A percentile compares a stretch with the other conserved stretches of the same genome.
Conservation (phyloP, 2,888 invertebrate genomes). For the Xanthostigma xanthostigma region DNA sequence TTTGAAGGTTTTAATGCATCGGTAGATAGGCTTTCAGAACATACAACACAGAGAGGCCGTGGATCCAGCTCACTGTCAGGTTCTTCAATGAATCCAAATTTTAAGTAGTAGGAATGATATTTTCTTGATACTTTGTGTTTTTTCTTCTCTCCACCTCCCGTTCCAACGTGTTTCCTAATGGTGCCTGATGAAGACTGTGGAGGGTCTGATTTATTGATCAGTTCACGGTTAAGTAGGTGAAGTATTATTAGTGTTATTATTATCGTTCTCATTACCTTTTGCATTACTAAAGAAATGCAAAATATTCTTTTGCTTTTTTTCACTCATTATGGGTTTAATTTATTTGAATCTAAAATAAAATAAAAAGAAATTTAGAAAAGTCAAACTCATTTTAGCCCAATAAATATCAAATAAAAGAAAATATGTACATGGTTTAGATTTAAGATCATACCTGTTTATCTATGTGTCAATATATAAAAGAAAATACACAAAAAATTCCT, state of each 20-base stretch:
- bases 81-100: conserved; percentile 7
- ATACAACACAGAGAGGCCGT: conserved; percentile 9
- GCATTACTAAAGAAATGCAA: conserved; percentile 4
- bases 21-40: conserved; percentile 6
- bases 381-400: conserved; percentile 6
- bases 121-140: conserved; percentile 6
- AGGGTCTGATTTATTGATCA: conserved; percentile 4
- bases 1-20: conserved; percentile 10
- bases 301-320: conserved; percentile 1
- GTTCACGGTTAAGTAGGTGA: conserved; percentile 3
- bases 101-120: conserved; percentile 7
- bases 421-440: conserved; percentile 6
- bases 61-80: conserved; percentile 6
- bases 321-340: conserved; percentile 2
- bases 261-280: conserved; percentile 3
- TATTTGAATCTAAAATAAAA: conserved; percentile 6
- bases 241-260: conserved; percentile 2
- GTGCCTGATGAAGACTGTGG: conserved; percentile 3
- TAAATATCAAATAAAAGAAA: conserved; percentile 6
- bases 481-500: too few relatives aligned
- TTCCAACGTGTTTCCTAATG: conserved; percentile 2
- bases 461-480: conserved; percentile 1
- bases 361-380: conserved; percentile 7
- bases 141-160: conserved; percentile 3
- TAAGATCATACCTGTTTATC: conserved; percentile 6